Base-by-base conservation (phyloP, 2,113 vertebrate genomes). In the Perccottus glenii region DNA sequence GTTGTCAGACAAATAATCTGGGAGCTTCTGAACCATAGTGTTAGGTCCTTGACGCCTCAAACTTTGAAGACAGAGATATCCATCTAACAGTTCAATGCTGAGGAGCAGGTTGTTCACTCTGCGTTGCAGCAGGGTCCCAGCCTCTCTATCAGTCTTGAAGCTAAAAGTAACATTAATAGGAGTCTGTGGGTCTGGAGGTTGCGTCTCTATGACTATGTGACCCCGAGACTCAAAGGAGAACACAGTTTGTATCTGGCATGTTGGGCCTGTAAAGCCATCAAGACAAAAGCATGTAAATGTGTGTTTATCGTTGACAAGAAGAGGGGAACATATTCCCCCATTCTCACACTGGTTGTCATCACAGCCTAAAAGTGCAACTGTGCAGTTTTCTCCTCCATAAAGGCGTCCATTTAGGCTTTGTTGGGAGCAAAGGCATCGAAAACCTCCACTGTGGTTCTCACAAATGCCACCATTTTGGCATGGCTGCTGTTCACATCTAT, bases 401-500 rank as follows among this genome's bases (percentile, higher is more conserved):
- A 92, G 88, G 11, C 64, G 87, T 3, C 93, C 91, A 33, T 89
- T 90, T 67, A 68, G 76, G 53, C 86, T 87, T 47, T 82, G 84
- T 64, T 82, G 60, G 8, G 92, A 90, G 65, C 96, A 98, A 52
- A 89, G 93, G 77, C 96, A 98, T 57, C 84, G 91, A 69, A 93
- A 96, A 75, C 81, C 90, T 50, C 90, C 93, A 42, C 60, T 75
- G 62, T 89, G 84, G 72, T 89, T 92, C 76, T 94, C 92, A 85
- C 96, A 98, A 4, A 86, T 85, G 2, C 94, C 95, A 53, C 93
- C 93, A 6, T 98, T 96, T 85, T 92, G 93, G 83, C 96, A 98
- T 48, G 95, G 94, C 46, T 92, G 91, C 6, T 3, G 80, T 58
- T 91, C 89, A 83, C 96, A 99, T 80, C 90, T 92, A 0, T 85